Conservation (phyloP, 2,888 invertebrate species). For the Phengaris alcon region DNA sequence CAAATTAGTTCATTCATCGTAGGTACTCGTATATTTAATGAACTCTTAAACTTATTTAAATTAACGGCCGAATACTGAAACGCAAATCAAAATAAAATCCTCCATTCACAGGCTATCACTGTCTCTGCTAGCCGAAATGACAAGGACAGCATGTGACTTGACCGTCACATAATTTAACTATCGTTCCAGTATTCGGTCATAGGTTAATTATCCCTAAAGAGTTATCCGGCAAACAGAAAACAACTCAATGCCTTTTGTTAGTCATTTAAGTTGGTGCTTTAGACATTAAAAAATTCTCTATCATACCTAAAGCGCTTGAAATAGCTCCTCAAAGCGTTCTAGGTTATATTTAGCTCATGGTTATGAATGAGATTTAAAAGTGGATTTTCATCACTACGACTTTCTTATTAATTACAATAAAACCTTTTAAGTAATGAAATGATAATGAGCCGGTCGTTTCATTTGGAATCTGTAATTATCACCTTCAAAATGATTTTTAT, state of each 20-base stretch:
- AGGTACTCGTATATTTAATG: no score
- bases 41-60: no score
- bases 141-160: no score
- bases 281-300: background rate
- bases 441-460: constrained; percentile 50
- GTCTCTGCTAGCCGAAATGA: no score
- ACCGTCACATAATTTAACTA: background rate
- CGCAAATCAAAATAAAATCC: no score
- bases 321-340: constrained; percentile 10
- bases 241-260: background rate
- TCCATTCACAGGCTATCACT: no score
- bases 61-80: no score
- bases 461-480: background rate
- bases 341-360: constrained; percentile 23
- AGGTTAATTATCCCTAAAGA: background rate
- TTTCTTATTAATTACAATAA: constrained; percentile 59
- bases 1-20: no score
- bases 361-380: constrained; percentile 37
- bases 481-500: background rate
- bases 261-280: background rate
- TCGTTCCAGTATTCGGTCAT: background rate
- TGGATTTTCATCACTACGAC: constrained; percentile 39
- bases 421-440: constrained; percentile 62
- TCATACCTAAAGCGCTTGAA: background rate
- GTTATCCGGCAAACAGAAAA: background rate